These are phyloP conservation scores for Hermodice carunculata DNA, from an alignment of 2,888 invertebrate species.

Conservation along the genomic window DNA sequence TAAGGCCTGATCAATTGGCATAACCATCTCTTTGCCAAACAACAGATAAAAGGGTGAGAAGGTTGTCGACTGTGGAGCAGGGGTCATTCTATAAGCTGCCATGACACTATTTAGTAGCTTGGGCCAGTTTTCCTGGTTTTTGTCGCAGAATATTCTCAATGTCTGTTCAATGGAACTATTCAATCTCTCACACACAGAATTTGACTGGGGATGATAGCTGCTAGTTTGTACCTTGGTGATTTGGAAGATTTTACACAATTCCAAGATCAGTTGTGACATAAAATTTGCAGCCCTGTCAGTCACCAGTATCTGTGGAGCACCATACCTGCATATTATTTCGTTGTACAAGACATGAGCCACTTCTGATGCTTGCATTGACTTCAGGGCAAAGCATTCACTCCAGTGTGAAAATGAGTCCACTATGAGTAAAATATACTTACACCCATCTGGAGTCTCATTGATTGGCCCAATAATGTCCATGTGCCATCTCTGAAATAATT, in stretches of 20 bases:
- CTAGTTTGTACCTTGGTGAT: background rate
- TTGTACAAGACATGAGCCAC: background rate
- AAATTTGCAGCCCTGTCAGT: background rate
- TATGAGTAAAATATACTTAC: background rate
- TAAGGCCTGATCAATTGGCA: no score
- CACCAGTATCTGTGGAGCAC: background rate
- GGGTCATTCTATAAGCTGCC: no score
- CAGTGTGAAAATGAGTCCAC: background rate
- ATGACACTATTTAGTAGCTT: no score
- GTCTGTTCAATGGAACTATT: background rate
- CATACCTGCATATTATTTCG: background rate
- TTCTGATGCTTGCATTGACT: background rate
- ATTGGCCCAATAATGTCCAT: background rate
- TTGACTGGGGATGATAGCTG: background rate
- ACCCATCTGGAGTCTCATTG: background rate
- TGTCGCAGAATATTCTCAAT: no score
- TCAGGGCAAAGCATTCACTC: background rate
- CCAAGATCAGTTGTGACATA: background rate
- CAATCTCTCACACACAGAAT: background rate
- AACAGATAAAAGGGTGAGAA: no score
- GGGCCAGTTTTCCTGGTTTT: no score
- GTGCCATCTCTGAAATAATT: background rate
- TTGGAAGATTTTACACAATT: background rate
- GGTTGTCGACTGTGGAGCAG: no score
- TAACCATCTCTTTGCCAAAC: no score